Conservation (phyloP, 2,888 invertebrate genomes). For the Notodonta dromedarius region DNA sequence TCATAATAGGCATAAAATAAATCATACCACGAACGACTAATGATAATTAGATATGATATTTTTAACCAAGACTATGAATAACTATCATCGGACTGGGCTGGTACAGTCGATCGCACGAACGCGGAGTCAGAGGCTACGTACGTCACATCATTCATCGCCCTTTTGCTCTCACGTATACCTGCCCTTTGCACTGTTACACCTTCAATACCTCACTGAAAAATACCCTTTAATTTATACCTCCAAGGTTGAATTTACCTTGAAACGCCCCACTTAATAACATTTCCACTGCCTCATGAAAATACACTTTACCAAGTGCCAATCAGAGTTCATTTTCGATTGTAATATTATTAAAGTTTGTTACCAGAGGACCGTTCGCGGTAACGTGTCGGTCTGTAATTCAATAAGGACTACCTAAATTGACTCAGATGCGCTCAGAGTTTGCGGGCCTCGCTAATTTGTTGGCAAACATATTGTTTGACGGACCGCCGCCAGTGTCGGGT, state of each 20-base stretch:
- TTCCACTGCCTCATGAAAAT: conserved; percentile 11
- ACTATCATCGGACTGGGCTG: conserved; percentile 36
- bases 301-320: not conserved
- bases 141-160: conserved; percentile 77
- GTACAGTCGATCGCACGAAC: conserved; percentile 60
- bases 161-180: conserved; percentile 62
- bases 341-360: conserved; percentile 22
- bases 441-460: conserved; percentile 74
- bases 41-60: conserved; percentile 38
- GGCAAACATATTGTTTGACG: conserved; percentile 75
- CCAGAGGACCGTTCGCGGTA: conserved; percentile 56
- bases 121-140: conserved; percentile 70
- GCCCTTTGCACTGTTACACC: conserved; percentile 48
- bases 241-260: conserved; percentile 29
- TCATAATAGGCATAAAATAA: conserved; percentile 31
- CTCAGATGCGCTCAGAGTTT: conserved; percentile 75
- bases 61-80: conserved; percentile 53
- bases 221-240: conserved; percentile 20
- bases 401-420: conserved; percentile 80
- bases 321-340: conserved; percentile 22
- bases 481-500: conserved; percentile 35
- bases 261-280: conserved; percentile 18
- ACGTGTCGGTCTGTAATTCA: conserved; percentile 79
- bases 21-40: conserved; percentile 35
- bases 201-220: conserved; percentile 29